Evolutionary conservation across 53 echinoderm and acorn worm genomes (phyloP), one percentile per base, ranked within the genome.

Genomic region (Mesocentrotus franciscanus): DNA sequence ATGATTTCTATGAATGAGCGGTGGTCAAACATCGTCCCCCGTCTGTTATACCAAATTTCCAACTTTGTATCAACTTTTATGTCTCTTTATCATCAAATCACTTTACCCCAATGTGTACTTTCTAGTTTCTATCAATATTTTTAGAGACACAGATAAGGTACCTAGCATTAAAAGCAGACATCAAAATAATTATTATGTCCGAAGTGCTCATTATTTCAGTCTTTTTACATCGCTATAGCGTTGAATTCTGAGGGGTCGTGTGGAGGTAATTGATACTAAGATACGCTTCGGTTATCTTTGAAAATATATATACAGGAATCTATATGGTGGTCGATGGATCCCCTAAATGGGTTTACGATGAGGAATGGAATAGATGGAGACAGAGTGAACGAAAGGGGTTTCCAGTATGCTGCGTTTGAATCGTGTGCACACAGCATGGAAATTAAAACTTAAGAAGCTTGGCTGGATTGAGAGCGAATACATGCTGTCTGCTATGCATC

Each of bases 381-480:
- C 2, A 60, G 32, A 16, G 26, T 64, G 22, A 91, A 75, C n/a
- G 6, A 32, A 32, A 62, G 58, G 85, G 34, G 39, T 94, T 85
- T 94, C 12, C 85, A 94, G 71, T 85, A 94, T 85, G 95, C 42
- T 70, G 95, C 49, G 62, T 42, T 68, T 70, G 26, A 66, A 42
- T 39, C 95, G 95, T 94, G 95, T 85, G 95, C 95, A 94, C 66
- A 85, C 85, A 87, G 87, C 95, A 94, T 94, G 95, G 95, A 94
- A 85, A 94, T 94, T 94, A 94, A 93, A 94, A 58, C 94, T 94
- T 94, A 83, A 94, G 59, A 74, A 92, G 93, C 93, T 59, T 49
- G 93, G 71, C 93, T 74, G 33, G 24, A 55, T 32, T 74, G 29
- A 93, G 49, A 74, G 78, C 11, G 87, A 87, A 87, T 84, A 55